Conservation (phyloP, 2,113 vertebrate species). For the Spizaetus ornatus region DNA sequence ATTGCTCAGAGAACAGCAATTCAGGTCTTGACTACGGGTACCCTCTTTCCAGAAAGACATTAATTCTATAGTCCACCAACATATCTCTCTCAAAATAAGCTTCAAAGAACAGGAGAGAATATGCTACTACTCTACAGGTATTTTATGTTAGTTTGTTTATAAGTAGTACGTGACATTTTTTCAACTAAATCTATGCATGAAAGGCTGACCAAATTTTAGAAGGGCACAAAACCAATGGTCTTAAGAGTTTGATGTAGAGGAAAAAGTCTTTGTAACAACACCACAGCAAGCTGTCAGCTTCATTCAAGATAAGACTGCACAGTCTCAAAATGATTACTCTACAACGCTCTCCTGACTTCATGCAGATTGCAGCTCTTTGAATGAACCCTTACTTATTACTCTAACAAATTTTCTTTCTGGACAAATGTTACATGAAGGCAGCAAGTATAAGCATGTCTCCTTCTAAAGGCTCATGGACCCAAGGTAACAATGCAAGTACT, state of each 20-base stretch:
- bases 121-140: not conserved
- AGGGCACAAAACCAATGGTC: not conserved
- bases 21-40: not conserved
- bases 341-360: not conserved
- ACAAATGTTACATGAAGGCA: not conserved
- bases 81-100: not conserved
- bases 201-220: not conserved
- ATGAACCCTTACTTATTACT: not conserved
- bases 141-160: not conserved
- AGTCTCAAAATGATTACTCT: not conserved
- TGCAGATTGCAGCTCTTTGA: not conserved
- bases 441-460: rapidly evolving
- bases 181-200: not conserved
- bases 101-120: not conserved
- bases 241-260: not conserved
- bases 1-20: not conserved
- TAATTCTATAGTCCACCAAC: not conserved
- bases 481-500: not conserved
- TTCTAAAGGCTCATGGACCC: not conserved
- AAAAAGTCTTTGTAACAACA: not conserved
- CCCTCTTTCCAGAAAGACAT: not conserved
- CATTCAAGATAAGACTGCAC: not conserved
- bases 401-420: not conserved
- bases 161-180: not conserved
- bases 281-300: not conserved